phyloP scores from a whole-genome alignment of 1,140 invertebrate species.

The Aricia agestis region DNA sequence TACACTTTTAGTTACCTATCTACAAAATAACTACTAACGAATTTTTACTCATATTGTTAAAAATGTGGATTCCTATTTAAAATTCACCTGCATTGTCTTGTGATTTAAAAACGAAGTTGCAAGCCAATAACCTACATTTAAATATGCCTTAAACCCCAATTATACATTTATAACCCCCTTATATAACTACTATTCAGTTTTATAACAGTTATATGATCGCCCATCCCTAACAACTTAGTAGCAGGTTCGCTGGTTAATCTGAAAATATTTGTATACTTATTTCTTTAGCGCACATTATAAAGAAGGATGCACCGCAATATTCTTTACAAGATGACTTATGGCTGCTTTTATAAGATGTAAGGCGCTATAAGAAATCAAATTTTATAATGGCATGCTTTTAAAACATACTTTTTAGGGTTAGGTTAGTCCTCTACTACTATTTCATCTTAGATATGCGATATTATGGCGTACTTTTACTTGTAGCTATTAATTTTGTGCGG shows the following conservation, averaged over 20 bases:
- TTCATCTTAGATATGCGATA: too few species aligned
- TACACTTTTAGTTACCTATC: too few species aligned
- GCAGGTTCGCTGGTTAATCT: constrained; percentile 50
- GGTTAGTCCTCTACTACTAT: too few species aligned
- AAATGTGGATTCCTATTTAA: too few species aligned
- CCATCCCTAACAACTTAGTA: neutral
- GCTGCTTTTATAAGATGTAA: constrained; percentile 10
- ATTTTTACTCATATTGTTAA: too few species aligned
- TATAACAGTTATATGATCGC: neutral
- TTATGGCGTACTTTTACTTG: too few species aligned
- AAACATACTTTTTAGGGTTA: neutral
- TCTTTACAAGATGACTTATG: constrained; percentile 10
- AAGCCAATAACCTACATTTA: too few species aligned
- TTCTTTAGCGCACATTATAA: constrained; percentile 24
- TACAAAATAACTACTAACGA: too few species aligned
- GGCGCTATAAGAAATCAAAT: neutral
- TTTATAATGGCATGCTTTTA: neutral
- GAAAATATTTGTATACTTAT: constrained; percentile 46
- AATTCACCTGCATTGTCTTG: too few species aligned
- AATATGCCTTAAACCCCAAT: neutral
- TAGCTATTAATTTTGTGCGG: too few species aligned
- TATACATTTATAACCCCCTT: neutral
- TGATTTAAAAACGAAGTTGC: too few species aligned
- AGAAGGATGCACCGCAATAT: neutral
- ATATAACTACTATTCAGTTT: neutral